These are phyloP conservation scores for Collichthys lucidus DNA, from an alignment of 2,113 vertebrate genomes.

Conservation along the genomic window DNA sequence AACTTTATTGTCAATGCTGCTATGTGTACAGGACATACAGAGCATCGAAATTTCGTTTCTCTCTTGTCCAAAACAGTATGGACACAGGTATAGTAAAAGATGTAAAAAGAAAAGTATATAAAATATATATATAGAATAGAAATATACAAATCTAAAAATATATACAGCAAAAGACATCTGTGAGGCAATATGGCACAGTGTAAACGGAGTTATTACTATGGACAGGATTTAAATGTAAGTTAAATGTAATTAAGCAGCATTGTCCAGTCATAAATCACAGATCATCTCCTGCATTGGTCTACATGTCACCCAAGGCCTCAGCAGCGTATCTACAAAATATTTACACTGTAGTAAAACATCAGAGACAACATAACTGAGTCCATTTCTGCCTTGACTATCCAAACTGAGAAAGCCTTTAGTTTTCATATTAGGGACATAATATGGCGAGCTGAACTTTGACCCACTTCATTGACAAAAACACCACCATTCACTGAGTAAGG, in stretches of 20 bases:
- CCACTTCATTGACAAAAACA: slow-evolving; percentile 23
- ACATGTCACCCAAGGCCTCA: neutral
- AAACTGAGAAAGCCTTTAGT: neutral
- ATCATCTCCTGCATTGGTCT: neutral
- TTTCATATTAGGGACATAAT: neutral
- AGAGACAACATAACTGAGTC: neutral
- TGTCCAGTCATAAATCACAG: neutral
- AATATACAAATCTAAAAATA: too few species aligned
- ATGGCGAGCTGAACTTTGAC: slow-evolving; percentile 13
- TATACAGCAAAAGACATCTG: too few species aligned
- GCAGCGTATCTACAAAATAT: neutral
- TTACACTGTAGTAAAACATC: neutral
- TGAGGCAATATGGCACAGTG: too few species aligned
- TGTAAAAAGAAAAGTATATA: too few species aligned
- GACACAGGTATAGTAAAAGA: too few species aligned
- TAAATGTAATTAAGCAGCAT: neutral
- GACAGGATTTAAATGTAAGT: too few species aligned
- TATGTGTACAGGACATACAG: too few species aligned
- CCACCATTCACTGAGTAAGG: slow-evolving; percentile 6
- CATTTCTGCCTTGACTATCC: neutral
- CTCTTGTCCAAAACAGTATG: too few species aligned
- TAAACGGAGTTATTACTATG: too few species aligned
- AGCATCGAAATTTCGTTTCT: too few species aligned
- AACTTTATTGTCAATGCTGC: too few species aligned
- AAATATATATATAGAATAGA: too few species aligned